A percentile compares a stretch with the other conserved stretches of the same genome.
Conservation (phyloP, 2,797 vertebrate genomes). For the Perodicticus potto region DNA sequence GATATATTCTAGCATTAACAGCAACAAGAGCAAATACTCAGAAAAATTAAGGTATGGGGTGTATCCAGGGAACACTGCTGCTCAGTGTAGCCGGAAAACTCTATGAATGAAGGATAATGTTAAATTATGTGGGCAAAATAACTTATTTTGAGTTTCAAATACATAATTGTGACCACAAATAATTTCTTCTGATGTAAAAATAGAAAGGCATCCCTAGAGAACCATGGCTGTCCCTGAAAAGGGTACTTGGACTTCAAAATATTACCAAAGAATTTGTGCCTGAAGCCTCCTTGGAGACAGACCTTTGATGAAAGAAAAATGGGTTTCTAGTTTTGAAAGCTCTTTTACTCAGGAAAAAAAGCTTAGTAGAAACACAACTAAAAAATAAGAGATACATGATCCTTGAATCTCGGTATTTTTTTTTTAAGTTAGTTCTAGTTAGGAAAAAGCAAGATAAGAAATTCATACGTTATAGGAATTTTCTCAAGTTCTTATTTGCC, state of each 20-base stretch:
- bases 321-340: not conserved
- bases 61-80: not conserved
- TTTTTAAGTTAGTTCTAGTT: not conserved
- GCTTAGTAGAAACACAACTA: not conserved
- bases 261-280: not conserved
- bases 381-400: not conserved
- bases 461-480: not conserved
- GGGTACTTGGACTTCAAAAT: not conserved
- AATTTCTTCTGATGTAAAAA: constrained; percentile 38
- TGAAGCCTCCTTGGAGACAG: not conserved
- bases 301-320: constrained; percentile 16
- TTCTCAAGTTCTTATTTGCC: not conserved
- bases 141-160: not conserved
- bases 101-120: not conserved
- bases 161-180: not conserved
- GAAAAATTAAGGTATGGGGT: not conserved
- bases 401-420: not conserved
- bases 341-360: not conserved
- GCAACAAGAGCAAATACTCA: not conserved
- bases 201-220: not conserved
- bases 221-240: not conserved
- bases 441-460: not conserved
- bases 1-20: not conserved
- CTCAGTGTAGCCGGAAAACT: not conserved
- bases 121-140: not conserved